Conservation (phyloP, 2,888 invertebrate species). For the Stegana nigrithorax region DNA sequence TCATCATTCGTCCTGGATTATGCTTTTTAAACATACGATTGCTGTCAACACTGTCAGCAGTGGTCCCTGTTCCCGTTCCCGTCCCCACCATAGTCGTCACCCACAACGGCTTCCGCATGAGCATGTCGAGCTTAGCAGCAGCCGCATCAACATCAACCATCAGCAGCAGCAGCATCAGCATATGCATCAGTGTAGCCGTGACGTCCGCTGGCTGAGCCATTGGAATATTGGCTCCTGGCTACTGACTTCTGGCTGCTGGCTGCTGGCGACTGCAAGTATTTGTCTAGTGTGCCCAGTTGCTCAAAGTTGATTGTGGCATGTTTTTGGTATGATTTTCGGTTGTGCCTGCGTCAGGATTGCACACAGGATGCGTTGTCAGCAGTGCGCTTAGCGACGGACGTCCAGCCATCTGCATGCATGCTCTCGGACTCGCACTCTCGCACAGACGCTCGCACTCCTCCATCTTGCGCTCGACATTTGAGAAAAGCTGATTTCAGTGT, state of each 20-base stretch:
- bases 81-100: not conserved
- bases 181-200: not conserved
- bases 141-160: constrained; percentile 6
- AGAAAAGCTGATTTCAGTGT: constrained; percentile 6
- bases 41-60: constrained; percentile 58
- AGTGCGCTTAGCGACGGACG: not conserved
- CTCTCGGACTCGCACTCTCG: not conserved
- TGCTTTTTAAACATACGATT: constrained; percentile 64
- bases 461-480: not conserved
- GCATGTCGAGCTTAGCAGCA: constrained; percentile 31
- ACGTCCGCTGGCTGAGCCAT: too few species aligned
- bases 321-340: constrained; percentile 16
- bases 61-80: too few species aligned
- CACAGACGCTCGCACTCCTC: not conserved
- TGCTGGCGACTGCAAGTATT: not conserved
- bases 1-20: constrained; percentile 64
- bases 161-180: not conserved
- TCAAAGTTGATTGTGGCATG: constrained; percentile 30
- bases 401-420: not conserved
- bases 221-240: too few species aligned
- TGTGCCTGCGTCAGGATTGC: not conserved
- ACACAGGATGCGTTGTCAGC: constrained; percentile 11
- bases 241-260: too few species aligned
- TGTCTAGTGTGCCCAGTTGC: constrained; percentile 16
- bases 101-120: not conserved